Base-by-base conservation (phyloP, 92 coral and sea anemone genomes). In the Desmophyllum pertusum region DNA sequence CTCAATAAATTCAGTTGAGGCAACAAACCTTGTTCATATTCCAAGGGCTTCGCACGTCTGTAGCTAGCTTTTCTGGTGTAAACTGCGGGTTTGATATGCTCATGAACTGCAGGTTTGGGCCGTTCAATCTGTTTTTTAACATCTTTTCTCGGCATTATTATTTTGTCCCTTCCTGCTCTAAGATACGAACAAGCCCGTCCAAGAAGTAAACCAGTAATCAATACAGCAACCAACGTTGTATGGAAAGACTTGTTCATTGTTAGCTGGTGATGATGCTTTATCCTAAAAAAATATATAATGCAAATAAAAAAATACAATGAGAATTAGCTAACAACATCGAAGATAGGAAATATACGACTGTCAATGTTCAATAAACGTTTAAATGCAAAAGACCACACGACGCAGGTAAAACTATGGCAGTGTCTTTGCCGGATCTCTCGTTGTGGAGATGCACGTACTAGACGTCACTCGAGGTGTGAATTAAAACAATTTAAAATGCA, bases 121-220 rank as follows among this genome's bases (percentile, higher is more conserved):
- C n/a, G n/a, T 43, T 57, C 11, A 7, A n/a, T 13, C 21, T 67
- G 36, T 29, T 38, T 37, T 1, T 40, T 43, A 18, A 17, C 68
- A 2, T 10, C 17, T 40, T 59, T 59, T 29, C 35, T 15, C 4
- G 8, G n/a, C 36, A 23, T 23, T 38, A 38, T 23, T 23, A 77
- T 77, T 25, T 77, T 21, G 52, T 57, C 70, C 38, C 81, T 57
- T 27, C 81, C 81, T 2, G 69, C 81, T 55, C 81, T 77, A 14
- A 77, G 52, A 4, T 36, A 6, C 19, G 69, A 46, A 0, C 23
- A 27, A 38, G 50, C 51, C 23, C 36, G 50, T 55, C 46, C 81
- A 8, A 77, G 14, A 27, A 77, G 65, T 23, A 29, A 30, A 1
- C 67, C 81, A 57, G 51, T 37, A 15, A 77, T 77, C 36, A 57